Conservation (phyloP, 2,797 vertebrate genomes). For the Euthynnus affinis region DNA sequence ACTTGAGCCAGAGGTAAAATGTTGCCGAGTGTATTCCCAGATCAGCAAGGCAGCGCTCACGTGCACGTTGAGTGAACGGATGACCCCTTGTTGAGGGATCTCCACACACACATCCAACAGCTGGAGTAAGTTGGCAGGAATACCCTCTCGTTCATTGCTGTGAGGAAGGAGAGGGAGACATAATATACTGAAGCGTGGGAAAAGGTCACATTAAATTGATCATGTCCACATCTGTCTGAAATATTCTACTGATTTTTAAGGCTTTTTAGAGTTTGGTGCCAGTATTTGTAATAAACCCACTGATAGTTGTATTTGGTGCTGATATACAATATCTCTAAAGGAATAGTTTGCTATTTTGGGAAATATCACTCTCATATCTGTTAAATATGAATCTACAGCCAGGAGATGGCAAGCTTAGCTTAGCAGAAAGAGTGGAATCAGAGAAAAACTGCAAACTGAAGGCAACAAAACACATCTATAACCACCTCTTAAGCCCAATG, state of each 20-base stretch:
- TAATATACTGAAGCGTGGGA: not conserved
- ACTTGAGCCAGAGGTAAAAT: slow-evolving; percentile 65
- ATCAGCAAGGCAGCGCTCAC: slow-evolving; percentile 97
- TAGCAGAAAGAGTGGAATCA: no score
- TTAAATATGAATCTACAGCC: no score
- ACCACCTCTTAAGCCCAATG: no score
- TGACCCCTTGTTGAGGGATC: slow-evolving; percentile 95
- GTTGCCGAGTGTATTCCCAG: slow-evolving; percentile 96
- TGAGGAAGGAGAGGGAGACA: not conserved
- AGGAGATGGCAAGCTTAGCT: no score
- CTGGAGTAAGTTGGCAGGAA: slow-evolving; percentile 94
- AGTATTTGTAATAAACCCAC: not conserved
- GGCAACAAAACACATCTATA: no score
- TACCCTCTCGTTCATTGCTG: slow-evolving; percentile 95
- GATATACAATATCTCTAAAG: not conserved
- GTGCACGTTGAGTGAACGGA: slow-evolving; percentile 96
- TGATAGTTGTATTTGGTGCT: not conserved
- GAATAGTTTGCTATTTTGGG: no score
- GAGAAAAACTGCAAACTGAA: no score
- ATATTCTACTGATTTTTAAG: not conserved
- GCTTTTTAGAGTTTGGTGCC: not conserved
- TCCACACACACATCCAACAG: slow-evolving; percentile 96
- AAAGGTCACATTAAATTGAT: not conserved
- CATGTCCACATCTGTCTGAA: not conserved
- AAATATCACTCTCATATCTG: no score